Evolutionary conservation across 2,113 vertebrate genomes (phyloP).

Genomic region (Lutjanus erythropterus): DNA sequence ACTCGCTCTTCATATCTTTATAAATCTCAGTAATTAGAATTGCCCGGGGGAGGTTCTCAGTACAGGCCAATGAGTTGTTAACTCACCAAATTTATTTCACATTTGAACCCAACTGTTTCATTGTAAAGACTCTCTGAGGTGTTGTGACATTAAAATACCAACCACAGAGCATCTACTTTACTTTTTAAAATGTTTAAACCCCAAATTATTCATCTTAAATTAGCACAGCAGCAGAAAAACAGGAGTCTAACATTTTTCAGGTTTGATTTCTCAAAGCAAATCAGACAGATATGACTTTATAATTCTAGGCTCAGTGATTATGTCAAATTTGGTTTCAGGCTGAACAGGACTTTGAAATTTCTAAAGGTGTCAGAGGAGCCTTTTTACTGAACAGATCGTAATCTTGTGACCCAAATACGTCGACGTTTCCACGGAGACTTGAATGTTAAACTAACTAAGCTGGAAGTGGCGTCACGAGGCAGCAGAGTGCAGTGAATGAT

Average conservation of each 20-base stretch:
- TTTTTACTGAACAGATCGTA: conserved; percentile 31
- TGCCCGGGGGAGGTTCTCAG: not conserved
- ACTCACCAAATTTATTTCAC: not conserved
- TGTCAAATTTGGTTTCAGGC: conserved; percentile 24
- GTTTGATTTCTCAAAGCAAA: not conserved
- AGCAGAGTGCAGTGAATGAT: not conserved
- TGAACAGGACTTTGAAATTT: conserved; percentile 11
- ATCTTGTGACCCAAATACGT: conserved; percentile 61
- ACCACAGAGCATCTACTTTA: not conserved
- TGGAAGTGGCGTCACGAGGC: conserved; percentile 37
- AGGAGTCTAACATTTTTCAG: not conserved
- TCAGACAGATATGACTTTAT: not conserved
- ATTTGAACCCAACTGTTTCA: not conserved
- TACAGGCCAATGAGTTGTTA: not conserved
- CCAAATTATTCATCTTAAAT: not conserved
- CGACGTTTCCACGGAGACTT: conserved; percentile 35
- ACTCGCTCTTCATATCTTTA: not conserved
- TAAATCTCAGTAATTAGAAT: conserved; percentile 9
- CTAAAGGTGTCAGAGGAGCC: conserved; percentile 48
- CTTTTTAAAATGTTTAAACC: not conserved
- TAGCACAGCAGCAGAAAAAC: not conserved
- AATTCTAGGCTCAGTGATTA: conserved; percentile 16
- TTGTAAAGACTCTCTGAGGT: not conserved
- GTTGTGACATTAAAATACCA: conserved; percentile 1
- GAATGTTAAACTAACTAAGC: conserved; percentile 54